Evolutionary conservation across 2,113 vertebrate genomes (phyloP), one percentile per base, ranked within the genome.

Genomic region (Melanostigma gelatinosum): DNA sequence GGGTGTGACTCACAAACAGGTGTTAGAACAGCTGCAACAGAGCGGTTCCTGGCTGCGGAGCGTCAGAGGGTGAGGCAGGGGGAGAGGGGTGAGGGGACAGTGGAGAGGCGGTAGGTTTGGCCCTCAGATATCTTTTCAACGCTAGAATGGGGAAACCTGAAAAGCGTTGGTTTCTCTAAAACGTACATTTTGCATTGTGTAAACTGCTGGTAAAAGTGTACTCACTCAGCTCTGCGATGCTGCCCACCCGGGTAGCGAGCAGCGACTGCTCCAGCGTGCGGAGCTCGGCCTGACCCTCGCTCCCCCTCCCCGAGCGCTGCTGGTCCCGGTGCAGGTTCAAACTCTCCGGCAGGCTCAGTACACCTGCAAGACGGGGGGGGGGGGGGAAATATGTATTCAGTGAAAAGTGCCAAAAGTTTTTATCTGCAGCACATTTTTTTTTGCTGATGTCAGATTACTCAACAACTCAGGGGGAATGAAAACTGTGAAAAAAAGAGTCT

Each of bases 191-290:
- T 10, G 2, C 2, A 61, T 38, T 11, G 60, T 38, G 9, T 6
- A 34, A 32, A 15, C 22, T 22, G 34, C 5, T 38, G 13, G 3
- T 8, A 18, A 60, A 57, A 10, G 50, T 24, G 7, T 80, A 96
- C 97, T 98, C 94, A 99, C 98, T 99, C 91, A 99, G 97, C 52
- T 99, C 97, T 0, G 97, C 94, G 29, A 99, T 98, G 95, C 97
- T 99, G 84, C 98, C 98, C 88, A 99, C 98, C 0, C 97, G 96
- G 0, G 98, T 99, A 12, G 97, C 97, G 69, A 99, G 94, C 57
- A 99, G 92, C 16, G 96, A 98, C 92, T 99, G 98, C 66, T 99
- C 98, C 0, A 99, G 96, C 82, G 97, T 98, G 83, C 97, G 96
- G 2, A 98, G 92, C 93, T 99, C 98, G 0, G 97, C 97, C 64